Evolutionary conservation across 2,113 vertebrate species (phyloP).

Genomic region (Lipotes vexillifer): DNA sequence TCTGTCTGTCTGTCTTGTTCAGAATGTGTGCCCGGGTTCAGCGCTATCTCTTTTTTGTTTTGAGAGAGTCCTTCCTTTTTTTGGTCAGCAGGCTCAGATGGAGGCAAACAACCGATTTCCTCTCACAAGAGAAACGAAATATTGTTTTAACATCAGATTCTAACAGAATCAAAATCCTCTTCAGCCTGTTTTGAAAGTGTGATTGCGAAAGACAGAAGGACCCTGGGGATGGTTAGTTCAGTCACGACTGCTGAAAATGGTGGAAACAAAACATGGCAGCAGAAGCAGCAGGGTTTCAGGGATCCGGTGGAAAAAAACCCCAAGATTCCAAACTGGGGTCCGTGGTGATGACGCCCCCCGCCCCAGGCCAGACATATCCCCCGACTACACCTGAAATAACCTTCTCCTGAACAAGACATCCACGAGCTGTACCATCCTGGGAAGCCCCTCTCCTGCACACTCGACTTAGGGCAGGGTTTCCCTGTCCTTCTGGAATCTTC

Average conservation of each 20-base stretch:
- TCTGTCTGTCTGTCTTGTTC: neutral
- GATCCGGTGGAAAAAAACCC: neutral
- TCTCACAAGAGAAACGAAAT: slow-evolving; percentile 51
- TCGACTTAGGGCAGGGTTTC: accelerated
- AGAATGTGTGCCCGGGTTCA: neutral
- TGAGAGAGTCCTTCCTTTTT: slow-evolving; percentile 29
- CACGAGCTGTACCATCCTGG: neutral
- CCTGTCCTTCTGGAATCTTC: neutral
- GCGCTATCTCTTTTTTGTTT: neutral
- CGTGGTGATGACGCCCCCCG: neutral
- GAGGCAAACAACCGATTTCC: slow-evolving; percentile 57
- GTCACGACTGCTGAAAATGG: neutral
- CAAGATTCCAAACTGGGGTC: neutral
- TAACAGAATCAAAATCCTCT: slow-evolving; percentile 29
- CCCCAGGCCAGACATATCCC: neutral
- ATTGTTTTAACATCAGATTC: slow-evolving; percentile 56
- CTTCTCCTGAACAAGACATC: neutral
- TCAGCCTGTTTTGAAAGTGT: slow-evolving; percentile 21
- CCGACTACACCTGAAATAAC: neutral
- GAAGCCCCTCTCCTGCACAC: neutral
- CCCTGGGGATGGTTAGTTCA: neutral
- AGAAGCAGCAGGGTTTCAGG: neutral
- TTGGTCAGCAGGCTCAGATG: slow-evolving; percentile 7
- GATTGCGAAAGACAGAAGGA: neutral
- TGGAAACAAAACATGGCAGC: neutral